These are phyloP conservation scores for Atta cephalotes DNA, from an alignment of 1,140 invertebrate genomes.

Conservation along the genomic window DNA sequence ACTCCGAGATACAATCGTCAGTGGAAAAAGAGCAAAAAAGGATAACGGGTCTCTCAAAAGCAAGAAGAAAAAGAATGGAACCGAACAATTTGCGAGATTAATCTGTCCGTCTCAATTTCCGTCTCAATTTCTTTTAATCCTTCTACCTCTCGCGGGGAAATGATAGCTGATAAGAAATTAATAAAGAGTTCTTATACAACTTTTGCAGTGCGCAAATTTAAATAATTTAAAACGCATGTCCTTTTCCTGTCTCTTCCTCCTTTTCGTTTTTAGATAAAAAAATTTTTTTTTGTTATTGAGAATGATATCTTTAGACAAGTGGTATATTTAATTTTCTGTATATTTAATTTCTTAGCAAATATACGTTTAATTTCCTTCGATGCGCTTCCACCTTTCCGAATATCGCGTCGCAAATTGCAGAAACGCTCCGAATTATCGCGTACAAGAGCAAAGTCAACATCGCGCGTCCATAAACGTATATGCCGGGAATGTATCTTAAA, in stretches of 20 bases:
- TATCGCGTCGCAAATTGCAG: neutral
- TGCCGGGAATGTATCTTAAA: slow-evolving; percentile 4
- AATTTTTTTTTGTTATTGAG: neutral
- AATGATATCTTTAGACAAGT: neutral
- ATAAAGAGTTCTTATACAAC: neutral
- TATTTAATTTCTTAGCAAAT: neutral
- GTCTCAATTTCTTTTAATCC: neutral
- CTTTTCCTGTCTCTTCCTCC: too few relatives aligned
- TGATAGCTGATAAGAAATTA: neutral
- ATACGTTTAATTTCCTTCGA: slow-evolving; percentile 21
- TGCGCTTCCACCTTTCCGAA: neutral
- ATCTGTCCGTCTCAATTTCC: neutral
- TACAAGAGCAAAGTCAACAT: slow-evolving; percentile 39
- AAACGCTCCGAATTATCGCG: slow-evolving; percentile 9
- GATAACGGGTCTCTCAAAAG: neutral
- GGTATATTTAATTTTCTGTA: neutral
- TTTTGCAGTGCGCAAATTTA: neutral
- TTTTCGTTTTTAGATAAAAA: neutral
- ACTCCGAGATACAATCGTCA: neutral
- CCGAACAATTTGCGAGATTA: neutral
- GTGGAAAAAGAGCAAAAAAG: neutral
- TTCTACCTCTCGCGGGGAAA: neutral
- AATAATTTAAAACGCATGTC: slow-evolving; percentile 15
- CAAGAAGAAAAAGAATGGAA: neutral
- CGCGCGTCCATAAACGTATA: slow-evolving; percentile 6